A percentile compares a stretch with the other conserved stretches of the same genome.
Evolutionary conservation across 2,797 vertebrate genomes (phyloP).

Genomic region (Arctocebus calabarensis): DNA sequence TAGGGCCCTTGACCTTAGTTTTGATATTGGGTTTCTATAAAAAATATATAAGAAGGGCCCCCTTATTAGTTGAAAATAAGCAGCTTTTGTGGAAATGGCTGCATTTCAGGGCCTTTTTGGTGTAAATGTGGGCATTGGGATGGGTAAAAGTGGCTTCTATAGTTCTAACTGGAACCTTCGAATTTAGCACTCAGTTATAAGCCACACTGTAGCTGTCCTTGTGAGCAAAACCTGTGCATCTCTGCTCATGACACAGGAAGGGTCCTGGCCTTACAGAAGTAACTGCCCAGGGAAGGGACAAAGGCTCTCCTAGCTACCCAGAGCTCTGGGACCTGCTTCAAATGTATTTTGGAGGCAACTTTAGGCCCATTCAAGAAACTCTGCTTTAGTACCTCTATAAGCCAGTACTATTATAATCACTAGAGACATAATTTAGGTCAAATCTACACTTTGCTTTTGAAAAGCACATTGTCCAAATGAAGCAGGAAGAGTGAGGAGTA

Average conservation of each 20-base stretch:
- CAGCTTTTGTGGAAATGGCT: background rate
- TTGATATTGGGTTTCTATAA: background rate
- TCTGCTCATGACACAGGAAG: background rate
- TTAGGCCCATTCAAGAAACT: background rate
- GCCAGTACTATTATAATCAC: background rate
- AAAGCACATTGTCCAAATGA: background rate
- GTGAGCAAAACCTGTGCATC: background rate
- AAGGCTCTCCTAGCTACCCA: background rate
- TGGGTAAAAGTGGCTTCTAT: background rate
- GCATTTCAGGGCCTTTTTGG: background rate
- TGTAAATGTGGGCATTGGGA: background rate
- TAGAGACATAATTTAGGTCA: background rate
- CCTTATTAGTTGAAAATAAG: background rate
- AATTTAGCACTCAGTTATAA: background rate
- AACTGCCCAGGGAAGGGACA: background rate
- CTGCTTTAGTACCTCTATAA: background rate
- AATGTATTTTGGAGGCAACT: background rate
- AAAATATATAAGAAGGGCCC: background rate
- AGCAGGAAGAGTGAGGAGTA: background rate
- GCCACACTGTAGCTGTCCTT: background rate
- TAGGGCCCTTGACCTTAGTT: background rate
- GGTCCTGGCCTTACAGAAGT: background rate
- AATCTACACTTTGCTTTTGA: background rate
- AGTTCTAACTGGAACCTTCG: background rate
- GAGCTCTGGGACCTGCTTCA: background rate